Conservation (phyloP, 2,797 vertebrate genomes). For the Aotus griseimembra region DNA sequence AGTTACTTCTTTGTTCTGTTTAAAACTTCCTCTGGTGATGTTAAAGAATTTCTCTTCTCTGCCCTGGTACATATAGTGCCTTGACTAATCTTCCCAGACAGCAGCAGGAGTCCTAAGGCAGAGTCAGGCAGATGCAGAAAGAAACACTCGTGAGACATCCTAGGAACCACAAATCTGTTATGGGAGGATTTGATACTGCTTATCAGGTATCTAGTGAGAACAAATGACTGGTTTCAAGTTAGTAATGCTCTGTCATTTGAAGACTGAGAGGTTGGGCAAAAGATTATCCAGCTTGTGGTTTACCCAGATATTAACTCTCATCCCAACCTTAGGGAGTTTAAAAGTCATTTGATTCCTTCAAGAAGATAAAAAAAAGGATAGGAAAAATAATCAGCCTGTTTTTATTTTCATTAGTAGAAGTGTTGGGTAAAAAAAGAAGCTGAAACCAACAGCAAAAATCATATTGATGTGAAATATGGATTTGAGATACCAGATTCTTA, state of each 20-base stretch:
- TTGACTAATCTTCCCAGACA: slow-evolving; percentile 62
- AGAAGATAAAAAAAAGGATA: background rate
- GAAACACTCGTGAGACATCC: background rate
- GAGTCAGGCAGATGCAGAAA: slow-evolving; percentile 50
- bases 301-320: background rate
- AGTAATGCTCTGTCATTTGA: background rate
- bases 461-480: background rate
- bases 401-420: background rate
- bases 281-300: background rate
- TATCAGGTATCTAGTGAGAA: background rate
- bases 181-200: background rate
- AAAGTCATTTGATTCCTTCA: slow-evolving; percentile 18
- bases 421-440: background rate
- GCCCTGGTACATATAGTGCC: background rate
- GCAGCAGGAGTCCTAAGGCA: slow-evolving; percentile 40
- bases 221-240: background rate
- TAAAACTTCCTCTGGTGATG: slow-evolving; percentile 37
- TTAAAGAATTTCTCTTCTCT: slow-evolving; percentile 50
- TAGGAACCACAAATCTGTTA: slow-evolving; percentile 46
- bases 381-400: background rate
- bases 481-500: slow-evolving; percentile 1
- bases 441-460: background rate
- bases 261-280: background rate
- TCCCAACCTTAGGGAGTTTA: background rate
- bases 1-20: slow-evolving; percentile 47